phyloP scores from a whole-genome alignment of 2,113 vertebrate species.

The Brienomyrus brachyistius region DNA sequence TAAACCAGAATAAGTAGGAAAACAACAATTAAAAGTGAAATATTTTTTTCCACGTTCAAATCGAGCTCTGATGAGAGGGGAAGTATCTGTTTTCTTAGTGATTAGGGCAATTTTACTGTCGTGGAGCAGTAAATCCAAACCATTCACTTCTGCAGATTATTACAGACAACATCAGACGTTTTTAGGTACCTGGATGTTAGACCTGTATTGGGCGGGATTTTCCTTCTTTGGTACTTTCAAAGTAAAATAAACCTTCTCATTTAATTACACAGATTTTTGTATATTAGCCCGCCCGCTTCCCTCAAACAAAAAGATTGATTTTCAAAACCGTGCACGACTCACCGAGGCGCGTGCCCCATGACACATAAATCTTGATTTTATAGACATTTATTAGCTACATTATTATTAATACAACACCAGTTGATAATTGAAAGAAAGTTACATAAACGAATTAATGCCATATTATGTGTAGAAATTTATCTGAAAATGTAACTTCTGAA shows the following conservation, averaged over 20 bases:
- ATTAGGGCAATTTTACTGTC: constrained; percentile 72
- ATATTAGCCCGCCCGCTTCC: constrained; percentile 63
- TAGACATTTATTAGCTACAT: constrained; percentile 46
- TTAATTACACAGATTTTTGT: constrained; percentile 64
- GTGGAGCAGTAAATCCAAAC: constrained; percentile 63
- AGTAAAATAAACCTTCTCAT: constrained; percentile 67
- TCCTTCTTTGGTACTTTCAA: constrained; percentile 47
- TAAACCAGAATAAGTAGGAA: constrained; percentile 56
- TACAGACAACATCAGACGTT: constrained; percentile 60
- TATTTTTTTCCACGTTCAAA: constrained; percentile 29
- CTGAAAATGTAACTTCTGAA: not conserved
- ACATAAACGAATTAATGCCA: constrained; percentile 38
- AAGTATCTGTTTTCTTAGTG: constrained; percentile 76
- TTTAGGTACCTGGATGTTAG: constrained; percentile 22
- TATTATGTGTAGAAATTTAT: not conserved
- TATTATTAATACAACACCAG: constrained; percentile 45
- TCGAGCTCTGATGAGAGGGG: constrained; percentile 56
- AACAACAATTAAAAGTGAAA: constrained; percentile 67
- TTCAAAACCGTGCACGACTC: constrained; percentile 36
- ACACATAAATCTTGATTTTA: constrained; percentile 27
- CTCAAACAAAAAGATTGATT: constrained; percentile 46
- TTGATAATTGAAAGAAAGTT: constrained; percentile 39
- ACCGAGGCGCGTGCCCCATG: constrained; percentile 35
- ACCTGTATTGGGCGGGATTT: constrained; percentile 45
- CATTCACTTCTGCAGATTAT: constrained; percentile 61